A percentile compares a stretch with the other conserved stretches of the same genome.
Evolutionary conservation across 2,113 vertebrate species (phyloP).

Genomic region (Anser brachyrhynchus): DNA sequence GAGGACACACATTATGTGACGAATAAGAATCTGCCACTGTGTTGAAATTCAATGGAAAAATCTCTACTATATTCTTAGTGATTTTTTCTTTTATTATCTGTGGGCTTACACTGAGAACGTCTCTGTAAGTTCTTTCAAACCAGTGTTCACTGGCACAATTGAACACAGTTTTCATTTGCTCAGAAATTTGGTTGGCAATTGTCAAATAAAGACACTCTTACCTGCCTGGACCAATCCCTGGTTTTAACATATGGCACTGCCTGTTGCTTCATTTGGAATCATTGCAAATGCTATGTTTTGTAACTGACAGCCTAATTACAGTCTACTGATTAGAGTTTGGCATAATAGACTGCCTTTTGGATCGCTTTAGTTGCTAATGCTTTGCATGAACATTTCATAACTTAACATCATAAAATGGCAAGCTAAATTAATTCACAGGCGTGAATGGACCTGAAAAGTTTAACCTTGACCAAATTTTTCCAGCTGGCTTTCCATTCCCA

Average conservation of each 20-base stretch:
- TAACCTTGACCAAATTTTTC: constrained; percentile 46
- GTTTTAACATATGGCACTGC: not conserved
- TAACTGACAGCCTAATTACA: constrained; percentile 66
- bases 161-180: constrained; percentile 52
- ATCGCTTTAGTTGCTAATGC: not conserved
- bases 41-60: not conserved
- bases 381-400: constrained; percentile 56
- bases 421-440: constrained; percentile 50
- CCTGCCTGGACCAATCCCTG: constrained; percentile 69
- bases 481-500: constrained; percentile 23
- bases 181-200: constrained; percentile 35
- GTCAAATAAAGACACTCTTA: constrained; percentile 39
- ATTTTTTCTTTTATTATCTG: constrained; percentile 6
- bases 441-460: constrained; percentile 25
- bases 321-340: constrained; percentile 54
- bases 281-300: constrained; percentile 43
- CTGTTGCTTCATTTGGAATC: constrained; percentile 52
- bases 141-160: not conserved
- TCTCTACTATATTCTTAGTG: constrained; percentile 4
- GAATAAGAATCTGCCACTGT: not conserved
- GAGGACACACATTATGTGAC: not conserved
- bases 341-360: not conserved
- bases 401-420: constrained; percentile 39
- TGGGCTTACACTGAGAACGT: constrained; percentile 20
- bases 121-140: constrained; percentile 47